Conservation (phyloP, 2,113 vertebrate species). For the Caretta caretta region DNA sequence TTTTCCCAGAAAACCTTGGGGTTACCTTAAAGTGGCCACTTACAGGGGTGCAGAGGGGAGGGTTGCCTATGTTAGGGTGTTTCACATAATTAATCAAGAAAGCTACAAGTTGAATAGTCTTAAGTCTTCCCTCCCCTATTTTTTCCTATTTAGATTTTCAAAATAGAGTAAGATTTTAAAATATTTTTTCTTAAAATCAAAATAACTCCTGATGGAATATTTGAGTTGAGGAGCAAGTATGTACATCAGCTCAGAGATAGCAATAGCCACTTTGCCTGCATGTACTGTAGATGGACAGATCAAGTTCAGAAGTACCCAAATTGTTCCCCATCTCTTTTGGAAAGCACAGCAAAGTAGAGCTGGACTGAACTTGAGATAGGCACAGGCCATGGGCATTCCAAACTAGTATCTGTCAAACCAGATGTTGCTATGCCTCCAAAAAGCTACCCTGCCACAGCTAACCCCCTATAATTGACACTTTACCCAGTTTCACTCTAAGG, state of each 20-base stretch:
- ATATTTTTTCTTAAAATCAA: background rate
- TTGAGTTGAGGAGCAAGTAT: background rate
- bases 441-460: background rate
- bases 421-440: background rate
- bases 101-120: background rate
- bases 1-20: background rate
- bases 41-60: background rate
- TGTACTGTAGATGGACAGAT: background rate
- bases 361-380: background rate
- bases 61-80: background rate
- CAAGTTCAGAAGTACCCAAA: background rate
- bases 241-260: background rate
- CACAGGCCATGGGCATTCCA: background rate
- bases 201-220: background rate
- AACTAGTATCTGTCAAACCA: fast-evolving
- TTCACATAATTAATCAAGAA: background rate
- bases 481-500: background rate
- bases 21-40: background rate
- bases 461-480: background rate
- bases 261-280: background rate
- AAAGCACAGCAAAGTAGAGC: background rate
- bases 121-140: background rate
- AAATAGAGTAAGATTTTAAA: background rate
- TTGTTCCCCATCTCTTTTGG: background rate
- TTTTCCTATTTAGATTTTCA: background rate